phyloP scores from a whole-genome alignment of 1,140 invertebrate genomes.

The Ladona fulva region DNA sequence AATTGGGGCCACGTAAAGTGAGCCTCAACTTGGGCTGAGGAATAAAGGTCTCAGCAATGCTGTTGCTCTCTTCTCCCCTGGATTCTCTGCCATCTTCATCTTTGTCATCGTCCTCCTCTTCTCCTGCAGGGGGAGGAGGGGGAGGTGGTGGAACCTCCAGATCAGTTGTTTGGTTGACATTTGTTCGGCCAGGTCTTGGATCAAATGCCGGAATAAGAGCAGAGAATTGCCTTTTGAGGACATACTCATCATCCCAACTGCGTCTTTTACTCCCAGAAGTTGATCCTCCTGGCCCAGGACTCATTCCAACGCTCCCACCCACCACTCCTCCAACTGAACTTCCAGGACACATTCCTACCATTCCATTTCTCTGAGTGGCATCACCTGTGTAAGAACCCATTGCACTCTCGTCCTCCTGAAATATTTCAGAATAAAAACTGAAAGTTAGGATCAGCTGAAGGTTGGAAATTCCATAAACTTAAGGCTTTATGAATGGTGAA shows the following conservation, averaged over 20 bases:
- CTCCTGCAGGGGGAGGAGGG: slow-evolving; percentile 32
- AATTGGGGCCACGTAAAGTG: slow-evolving; percentile 63
- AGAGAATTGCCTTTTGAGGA: slow-evolving; percentile 90
- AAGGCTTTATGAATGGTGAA: too few relatives aligned
- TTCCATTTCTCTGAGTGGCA: slow-evolving; percentile 16
- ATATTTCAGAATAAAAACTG: too few relatives aligned
- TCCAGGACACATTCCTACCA: slow-evolving; percentile 4
- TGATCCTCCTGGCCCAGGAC: slow-evolving; percentile 13
- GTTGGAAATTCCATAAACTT: too few relatives aligned
- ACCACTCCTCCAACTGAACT: slow-evolving; percentile 25
- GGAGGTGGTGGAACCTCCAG: slow-evolving; percentile 81
- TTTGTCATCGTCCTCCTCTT: slow-evolving; percentile 14
- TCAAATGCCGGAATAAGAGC: slow-evolving; percentile 98
- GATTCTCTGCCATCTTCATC: slow-evolving; percentile 25
- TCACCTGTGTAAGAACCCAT: slow-evolving; percentile 32
- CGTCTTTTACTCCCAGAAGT: slow-evolving; percentile 61
- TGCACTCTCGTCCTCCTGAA: slow-evolving; percentile 77
- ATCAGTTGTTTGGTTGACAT: slow-evolving; percentile 93
- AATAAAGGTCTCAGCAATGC: slow-evolving; percentile 37
- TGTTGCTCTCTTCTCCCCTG: slow-evolving; percentile 28
- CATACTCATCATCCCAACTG: slow-evolving; percentile 97
- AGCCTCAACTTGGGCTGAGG: slow-evolving; percentile 59
- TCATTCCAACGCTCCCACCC: slow-evolving; percentile 13
- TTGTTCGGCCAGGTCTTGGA: slow-evolving; percentile 92
- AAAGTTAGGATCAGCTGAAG: too few relatives aligned